phyloP scores from a whole-genome alignment of 1,140 invertebrate genomes.

The Heliconius congener region DNA sequence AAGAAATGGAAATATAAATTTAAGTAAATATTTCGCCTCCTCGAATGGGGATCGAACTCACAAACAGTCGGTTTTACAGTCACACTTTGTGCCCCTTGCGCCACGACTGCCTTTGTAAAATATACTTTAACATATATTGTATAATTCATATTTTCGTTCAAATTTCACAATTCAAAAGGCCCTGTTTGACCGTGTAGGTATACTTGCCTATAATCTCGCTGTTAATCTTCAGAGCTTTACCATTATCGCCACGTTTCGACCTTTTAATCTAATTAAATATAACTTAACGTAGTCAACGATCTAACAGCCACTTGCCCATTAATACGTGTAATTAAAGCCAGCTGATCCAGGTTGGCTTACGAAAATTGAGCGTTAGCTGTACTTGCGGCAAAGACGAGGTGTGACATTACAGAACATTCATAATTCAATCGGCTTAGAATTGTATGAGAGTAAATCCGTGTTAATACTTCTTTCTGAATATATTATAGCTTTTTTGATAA shows the following conservation, averaged over 20 bases:
- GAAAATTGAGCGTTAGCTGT: conserved; percentile 23
- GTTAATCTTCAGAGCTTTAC: not conserved
- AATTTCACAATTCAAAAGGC: not conserved
- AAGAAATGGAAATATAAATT: too few species aligned
- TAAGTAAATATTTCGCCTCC: too few species aligned
- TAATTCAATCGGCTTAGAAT: not conserved
- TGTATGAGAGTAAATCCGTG: not conserved
- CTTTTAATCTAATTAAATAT: conserved; percentile 37
- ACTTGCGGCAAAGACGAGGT: not conserved
- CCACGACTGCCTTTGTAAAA: too few species aligned
- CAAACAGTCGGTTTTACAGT: too few species aligned
- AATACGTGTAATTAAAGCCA: conserved; percentile 34
- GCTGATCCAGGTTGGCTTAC: conserved; percentile 17
- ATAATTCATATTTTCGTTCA: not conserved
- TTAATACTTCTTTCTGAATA: not conserved
- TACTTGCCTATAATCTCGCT: not conserved
- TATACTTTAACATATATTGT: too few species aligned
- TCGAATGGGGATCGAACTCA: too few species aligned
- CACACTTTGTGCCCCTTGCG: too few species aligned
- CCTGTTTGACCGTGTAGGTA: not conserved
- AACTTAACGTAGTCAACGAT: conserved; percentile 27
- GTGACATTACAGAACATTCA: not conserved
- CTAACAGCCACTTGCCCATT: conserved; percentile 34
- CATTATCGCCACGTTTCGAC: conserved; percentile 19
- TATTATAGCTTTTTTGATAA: not conserved